Percentiles rank a stretch among this genome's conserved stretches.
phyloP scores from a whole-genome alignment of 2,797 vertebrate genomes.

The Distichodus sexfasciatus region DNA sequence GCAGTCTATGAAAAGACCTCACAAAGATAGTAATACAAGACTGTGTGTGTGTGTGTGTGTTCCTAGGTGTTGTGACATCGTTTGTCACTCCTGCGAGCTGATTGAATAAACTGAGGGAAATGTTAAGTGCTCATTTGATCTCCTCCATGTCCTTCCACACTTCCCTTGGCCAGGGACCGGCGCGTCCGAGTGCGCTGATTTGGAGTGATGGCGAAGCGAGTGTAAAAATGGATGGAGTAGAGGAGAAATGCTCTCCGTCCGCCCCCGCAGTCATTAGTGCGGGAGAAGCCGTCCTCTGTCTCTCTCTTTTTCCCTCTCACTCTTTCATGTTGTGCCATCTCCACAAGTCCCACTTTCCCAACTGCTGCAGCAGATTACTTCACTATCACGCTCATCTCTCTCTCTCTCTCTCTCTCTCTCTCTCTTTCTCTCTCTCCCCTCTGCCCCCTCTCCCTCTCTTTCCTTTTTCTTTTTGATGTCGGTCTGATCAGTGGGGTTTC shows the following conservation, averaged over 20 bases:
- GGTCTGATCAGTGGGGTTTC: constrained; percentile 54
- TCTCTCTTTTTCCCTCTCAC: neutral
- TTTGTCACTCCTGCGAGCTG: too few species aligned
- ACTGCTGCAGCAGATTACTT: constrained; percentile 45
- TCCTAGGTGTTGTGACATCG: too few species aligned
- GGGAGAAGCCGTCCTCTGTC: constrained; percentile 34
- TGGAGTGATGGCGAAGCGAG: constrained; percentile 33
- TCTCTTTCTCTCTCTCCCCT: constrained; percentile 31
- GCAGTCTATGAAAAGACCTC: too few species aligned
- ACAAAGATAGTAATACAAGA: too few species aligned
- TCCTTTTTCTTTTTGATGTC: constrained; percentile 63
- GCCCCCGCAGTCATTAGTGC: constrained; percentile 64
- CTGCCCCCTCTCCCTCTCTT: constrained; percentile 12
- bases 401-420: constrained; percentile 37
- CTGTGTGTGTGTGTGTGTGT: too few species aligned
- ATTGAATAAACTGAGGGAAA: too few species aligned
- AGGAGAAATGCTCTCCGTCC: constrained; percentile 43
- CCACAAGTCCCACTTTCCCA: constrained; percentile 31
- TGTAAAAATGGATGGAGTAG: constrained; percentile 12
- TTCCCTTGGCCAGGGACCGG: too few species aligned
- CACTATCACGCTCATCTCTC: constrained; percentile 29
- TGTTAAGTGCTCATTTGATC: too few species aligned
- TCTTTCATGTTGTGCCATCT: constrained; percentile 36
- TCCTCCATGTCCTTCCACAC: too few species aligned
- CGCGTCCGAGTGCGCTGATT: neutral